phyloP scores from a whole-genome alignment of 2,888 invertebrate genomes.

The Drosophila diplacantha region DNA sequence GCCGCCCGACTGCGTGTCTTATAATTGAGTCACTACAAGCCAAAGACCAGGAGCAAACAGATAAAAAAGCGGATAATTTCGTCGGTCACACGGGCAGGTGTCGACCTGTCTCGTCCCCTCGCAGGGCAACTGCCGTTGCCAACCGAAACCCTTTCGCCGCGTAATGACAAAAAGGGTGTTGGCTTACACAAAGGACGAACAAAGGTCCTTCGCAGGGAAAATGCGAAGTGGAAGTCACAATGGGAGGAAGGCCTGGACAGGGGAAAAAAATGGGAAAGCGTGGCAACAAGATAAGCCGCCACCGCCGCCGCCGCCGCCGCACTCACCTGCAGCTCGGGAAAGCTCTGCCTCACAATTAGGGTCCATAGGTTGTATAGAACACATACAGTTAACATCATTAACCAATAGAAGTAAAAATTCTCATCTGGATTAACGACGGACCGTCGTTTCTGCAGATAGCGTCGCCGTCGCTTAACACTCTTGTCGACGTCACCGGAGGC shows the following conservation, averaged over 20 bases:
- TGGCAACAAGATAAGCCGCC: slow-evolving; percentile 8
- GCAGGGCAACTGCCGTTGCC: slow-evolving; percentile 10
- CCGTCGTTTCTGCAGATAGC: slow-evolving; percentile 85
- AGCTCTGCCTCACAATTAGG: slow-evolving; percentile 94
- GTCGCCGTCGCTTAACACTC: slow-evolving; percentile 81
- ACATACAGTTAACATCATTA: slow-evolving; percentile 91
- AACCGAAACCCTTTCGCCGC: slow-evolving; percentile 14
- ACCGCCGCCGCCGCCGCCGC: not conserved
- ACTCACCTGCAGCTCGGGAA: slow-evolving; percentile 89
- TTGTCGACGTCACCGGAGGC: slow-evolving; percentile 81
- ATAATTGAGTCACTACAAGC: slow-evolving; percentile 69
- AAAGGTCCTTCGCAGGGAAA: slow-evolving; percentile 25
- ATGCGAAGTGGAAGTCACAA: slow-evolving; percentile 11
- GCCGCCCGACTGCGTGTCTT: slow-evolving; percentile 61
- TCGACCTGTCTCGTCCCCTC: not conserved
- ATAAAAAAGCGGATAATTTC: slow-evolving; percentile 17
- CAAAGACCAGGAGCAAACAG: slow-evolving; percentile 33
- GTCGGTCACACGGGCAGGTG: slow-evolving; percentile 8
- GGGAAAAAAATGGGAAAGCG: not conserved
- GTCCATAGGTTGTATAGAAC: slow-evolving; percentile 98
- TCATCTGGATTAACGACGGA: slow-evolving; percentile 96
- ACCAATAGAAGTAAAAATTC: slow-evolving; percentile 97
- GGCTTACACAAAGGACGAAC: slow-evolving; percentile 40
- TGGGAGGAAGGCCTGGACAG: not conserved
- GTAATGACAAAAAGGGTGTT: slow-evolving; percentile 34